Conservation (phyloP, 1,140 invertebrate genomes). For the Drosophila arawakana region DNA sequence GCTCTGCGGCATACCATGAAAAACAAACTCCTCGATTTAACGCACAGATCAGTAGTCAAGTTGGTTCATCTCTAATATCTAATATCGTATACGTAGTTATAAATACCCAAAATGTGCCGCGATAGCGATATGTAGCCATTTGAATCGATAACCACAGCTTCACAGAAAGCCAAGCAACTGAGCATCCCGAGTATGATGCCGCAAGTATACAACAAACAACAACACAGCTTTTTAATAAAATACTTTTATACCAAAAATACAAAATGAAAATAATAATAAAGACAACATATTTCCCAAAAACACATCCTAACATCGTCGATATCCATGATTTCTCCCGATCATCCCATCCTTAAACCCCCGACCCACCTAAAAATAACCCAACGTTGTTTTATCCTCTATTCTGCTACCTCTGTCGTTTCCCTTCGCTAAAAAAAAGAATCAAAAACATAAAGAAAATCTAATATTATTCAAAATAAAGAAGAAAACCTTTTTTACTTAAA, state of each 20-base stretch:
- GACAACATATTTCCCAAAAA: constrained; percentile 65
- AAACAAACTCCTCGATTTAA: constrained; percentile 43
- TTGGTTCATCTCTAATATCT: constrained; percentile 53
- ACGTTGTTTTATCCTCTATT: constrained; percentile 49
- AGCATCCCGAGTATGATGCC: constrained; percentile 28
- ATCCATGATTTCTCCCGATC: constrained; percentile 46
- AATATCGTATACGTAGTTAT: constrained; percentile 28
- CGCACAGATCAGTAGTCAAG: constrained; percentile 71
- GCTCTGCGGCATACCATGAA: constrained; percentile 59
- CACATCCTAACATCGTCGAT: constrained; percentile 66
- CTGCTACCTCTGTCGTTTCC: constrained; percentile 68
- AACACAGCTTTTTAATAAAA: constrained; percentile 40
- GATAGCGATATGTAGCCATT: constrained; percentile 81
- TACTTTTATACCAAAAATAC: constrained; percentile 21
- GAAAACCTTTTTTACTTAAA: constrained; percentile 62
- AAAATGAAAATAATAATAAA: constrained; percentile 57
- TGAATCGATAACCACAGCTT: constrained; percentile 29
- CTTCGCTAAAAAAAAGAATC: constrained; percentile 57
- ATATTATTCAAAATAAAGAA: constrained; percentile 4
- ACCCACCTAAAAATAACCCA: constrained; percentile 29
- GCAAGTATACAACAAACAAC: constrained; percentile 43
- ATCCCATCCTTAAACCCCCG: constrained; percentile 58
- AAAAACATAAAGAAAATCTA: constrained; percentile 9
- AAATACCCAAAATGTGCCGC: constrained; percentile 58
- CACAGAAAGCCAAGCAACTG: constrained; percentile 11